Conservation (phyloP, 1,140 invertebrate genomes). For the Drosophila elegans region DNA sequence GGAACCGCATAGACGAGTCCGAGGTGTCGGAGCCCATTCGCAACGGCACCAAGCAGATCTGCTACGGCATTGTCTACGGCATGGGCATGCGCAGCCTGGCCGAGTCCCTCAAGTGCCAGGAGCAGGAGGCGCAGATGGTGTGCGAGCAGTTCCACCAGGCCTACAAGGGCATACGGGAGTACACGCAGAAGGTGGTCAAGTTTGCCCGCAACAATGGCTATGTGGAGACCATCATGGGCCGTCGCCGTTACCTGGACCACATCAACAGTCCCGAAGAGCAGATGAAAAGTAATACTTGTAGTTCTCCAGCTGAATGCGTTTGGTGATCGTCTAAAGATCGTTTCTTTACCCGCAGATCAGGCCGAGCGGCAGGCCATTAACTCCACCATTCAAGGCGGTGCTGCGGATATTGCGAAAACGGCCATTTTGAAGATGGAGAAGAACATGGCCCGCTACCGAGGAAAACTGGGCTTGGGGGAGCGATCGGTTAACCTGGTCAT, state of each 20-base stretch:
- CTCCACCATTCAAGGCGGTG: slow-evolving; percentile 97
- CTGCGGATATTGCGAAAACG: slow-evolving; percentile 96
- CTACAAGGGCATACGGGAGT: slow-evolving; percentile 91
- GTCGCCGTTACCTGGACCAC: slow-evolving; percentile 91
- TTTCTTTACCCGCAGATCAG: slow-evolving; percentile 86
- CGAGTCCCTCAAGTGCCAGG: slow-evolving; percentile 91
- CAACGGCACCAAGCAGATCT: slow-evolving; percentile 96
- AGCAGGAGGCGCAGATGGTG: slow-evolving; percentile 92
- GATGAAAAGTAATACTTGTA: slow-evolving; percentile 86
- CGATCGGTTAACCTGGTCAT: slow-evolving; percentile 88
- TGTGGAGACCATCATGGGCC: slow-evolving; percentile 92
- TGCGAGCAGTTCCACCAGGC: slow-evolving; percentile 93
- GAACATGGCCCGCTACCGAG: slow-evolving; percentile 82
- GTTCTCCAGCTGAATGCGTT: background rate
- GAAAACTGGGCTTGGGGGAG: slow-evolving; percentile 72
- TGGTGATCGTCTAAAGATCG: too few species aligned
- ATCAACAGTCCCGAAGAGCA: slow-evolving; percentile 89
- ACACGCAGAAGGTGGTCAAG: slow-evolving; percentile 88
- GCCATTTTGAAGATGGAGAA: slow-evolving; percentile 93
- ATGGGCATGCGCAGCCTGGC: slow-evolving; percentile 95
- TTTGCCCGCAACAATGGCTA: slow-evolving; percentile 90
- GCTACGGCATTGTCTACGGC: slow-evolving; percentile 99
- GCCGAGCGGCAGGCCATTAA: slow-evolving; percentile 98
- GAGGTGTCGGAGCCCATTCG: slow-evolving; percentile 89
- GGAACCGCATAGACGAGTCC: slow-evolving; percentile 89